phyloP scores from a whole-genome alignment of 2,888 invertebrate genomes.

The Pocota personata region DNA sequence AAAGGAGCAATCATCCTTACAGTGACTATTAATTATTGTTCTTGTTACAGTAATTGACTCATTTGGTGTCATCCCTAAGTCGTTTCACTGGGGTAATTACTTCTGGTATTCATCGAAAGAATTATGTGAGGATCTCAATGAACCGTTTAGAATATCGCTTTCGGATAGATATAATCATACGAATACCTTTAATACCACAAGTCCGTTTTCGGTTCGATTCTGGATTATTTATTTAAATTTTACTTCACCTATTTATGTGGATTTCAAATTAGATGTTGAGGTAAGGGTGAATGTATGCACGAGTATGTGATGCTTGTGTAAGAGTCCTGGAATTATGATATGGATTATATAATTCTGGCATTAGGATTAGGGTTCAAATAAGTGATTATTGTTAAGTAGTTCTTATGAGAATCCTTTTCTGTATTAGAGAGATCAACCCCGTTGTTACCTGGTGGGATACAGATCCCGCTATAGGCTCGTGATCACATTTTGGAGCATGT shows the following conservation, averaged over 20 bases:
- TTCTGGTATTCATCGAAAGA: neutral
- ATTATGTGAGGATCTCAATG: neutral
- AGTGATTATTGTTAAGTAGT: no score
- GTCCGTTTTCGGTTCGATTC: neutral
- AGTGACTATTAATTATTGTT: neutral
- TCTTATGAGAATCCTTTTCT: no score
- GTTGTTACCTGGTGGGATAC: no score
- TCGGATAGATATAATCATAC: neutral
- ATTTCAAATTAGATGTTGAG: neutral
- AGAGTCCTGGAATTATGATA: no score
- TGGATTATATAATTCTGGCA: no score
- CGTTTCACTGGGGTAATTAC: neutral
- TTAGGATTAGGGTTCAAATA: no score
- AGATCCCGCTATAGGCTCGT: no score
- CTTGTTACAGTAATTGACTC: neutral
- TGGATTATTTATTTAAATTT: neutral
- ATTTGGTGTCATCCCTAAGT: neutral
- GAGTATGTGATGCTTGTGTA: no score
- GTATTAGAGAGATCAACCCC: no score
- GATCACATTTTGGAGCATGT: no score
- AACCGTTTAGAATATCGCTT: neutral
- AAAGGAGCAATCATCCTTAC: neutral
- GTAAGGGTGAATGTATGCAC: no score
- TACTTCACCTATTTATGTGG: neutral
- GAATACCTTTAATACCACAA: neutral